Evolutionary conservation across 2,888 invertebrate genomes (phyloP).

Genomic region (Hemicrepidius hirtus): DNA sequence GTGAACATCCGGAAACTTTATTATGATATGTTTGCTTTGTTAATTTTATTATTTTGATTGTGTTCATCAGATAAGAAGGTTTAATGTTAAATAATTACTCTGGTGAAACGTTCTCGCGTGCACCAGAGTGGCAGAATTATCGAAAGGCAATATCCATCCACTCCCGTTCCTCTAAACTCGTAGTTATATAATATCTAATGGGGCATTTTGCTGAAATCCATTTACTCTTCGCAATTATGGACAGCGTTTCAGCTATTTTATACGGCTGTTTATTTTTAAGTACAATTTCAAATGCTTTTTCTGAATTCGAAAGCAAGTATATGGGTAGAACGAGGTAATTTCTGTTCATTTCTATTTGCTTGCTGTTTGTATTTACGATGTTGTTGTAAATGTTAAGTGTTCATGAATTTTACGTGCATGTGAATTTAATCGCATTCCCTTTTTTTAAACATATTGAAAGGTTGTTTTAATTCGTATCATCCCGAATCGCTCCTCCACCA

Average conservation of each 20-base stretch:
- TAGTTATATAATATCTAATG: slow-evolving; percentile 23
- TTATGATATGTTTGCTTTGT: neutral
- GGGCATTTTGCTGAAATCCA: slow-evolving; percentile 24
- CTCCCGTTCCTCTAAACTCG: neutral
- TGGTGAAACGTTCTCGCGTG: neutral
- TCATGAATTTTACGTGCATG: no score
- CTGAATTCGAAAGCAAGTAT: slow-evolving; percentile 6
- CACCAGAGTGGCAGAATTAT: slow-evolving; percentile 3
- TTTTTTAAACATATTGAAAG: no score
- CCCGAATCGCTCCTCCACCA: no score
- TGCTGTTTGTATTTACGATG: neutral
- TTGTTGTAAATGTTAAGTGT: no score
- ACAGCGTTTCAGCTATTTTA: slow-evolving; percentile 18
- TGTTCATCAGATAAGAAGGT: neutral
- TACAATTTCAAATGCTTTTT: neutral
- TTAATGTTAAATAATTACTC: neutral
- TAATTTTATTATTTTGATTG: no score
- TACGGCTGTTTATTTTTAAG: slow-evolving; percentile 17
- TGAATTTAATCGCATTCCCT: no score
- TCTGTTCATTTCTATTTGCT: neutral
- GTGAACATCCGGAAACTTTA: slow-evolving; percentile 1
- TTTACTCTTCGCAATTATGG: slow-evolving; percentile 7
- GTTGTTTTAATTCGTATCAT: no score
- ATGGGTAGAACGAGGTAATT: neutral
- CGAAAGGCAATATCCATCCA: slow-evolving; percentile 9